Conservation (phyloP, 1,140 invertebrate genomes). For the Catajapyx aquilonaris region DNA sequence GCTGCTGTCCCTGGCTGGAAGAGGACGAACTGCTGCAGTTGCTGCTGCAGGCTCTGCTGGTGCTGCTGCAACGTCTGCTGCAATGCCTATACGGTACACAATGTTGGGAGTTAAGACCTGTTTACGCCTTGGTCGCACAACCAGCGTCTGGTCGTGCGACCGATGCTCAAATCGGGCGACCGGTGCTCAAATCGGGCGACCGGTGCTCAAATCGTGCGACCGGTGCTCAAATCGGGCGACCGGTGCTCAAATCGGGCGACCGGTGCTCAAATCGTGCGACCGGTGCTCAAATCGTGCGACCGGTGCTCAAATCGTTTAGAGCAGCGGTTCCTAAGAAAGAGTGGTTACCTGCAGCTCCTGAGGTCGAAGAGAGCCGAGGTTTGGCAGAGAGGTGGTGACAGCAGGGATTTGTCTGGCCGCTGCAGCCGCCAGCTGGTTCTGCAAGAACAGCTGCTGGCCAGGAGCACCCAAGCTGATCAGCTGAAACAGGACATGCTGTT, state of each 20-base stretch:
- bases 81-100: conserved; percentile 27
- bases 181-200: no score
- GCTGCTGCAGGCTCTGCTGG: conserved; percentile 34
- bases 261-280: no score
- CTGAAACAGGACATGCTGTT: conserved; percentile 18
- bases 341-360: conserved; percentile 30
- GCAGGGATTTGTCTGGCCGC: conserved; percentile 18
- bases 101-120: neutral
- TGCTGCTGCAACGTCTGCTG: conserved; percentile 41
- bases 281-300: no score
- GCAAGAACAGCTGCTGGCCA: conserved; percentile 22
- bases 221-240: no score
- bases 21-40: conserved; percentile 49
- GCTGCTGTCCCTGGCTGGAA: conserved; percentile 29
- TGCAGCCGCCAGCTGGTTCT: conserved; percentile 23
- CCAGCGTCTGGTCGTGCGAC: neutral
- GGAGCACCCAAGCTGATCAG: conserved; percentile 27
- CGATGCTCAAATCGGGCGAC: no score
- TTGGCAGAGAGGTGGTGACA: conserved; percentile 21
- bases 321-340: conserved; percentile 2
- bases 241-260: no score
- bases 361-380: conserved; percentile 25
- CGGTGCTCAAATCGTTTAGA: conserved; percentile 1
- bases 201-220: no score
- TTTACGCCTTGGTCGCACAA: neutral